phyloP scores from a whole-genome alignment of 2,797 vertebrate species.

The Xyrichtys novacula region DNA sequence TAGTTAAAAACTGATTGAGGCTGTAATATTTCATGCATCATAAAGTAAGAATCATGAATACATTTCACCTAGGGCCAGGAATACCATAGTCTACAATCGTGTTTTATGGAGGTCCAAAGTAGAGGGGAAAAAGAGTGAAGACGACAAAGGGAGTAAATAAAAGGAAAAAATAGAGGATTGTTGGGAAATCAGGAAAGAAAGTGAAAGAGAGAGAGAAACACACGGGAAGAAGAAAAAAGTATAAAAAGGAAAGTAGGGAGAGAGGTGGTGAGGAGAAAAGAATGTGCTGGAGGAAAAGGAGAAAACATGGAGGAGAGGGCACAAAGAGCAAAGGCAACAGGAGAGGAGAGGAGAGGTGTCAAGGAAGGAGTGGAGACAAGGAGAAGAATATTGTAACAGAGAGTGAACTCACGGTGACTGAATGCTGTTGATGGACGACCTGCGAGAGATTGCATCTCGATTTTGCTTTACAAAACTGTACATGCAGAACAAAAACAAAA shows the following conservation, averaged over 20 bases:
- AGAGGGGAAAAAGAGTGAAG: not conserved
- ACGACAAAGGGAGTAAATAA: not conserved
- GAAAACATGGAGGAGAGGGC: not conserved
- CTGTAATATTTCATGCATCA: not conserved
- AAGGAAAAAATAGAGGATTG: not conserved
- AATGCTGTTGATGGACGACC: constrained; percentile 99
- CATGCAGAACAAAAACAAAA: constrained; percentile 91
- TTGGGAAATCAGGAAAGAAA: not conserved
- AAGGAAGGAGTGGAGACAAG: constrained; percentile 16
- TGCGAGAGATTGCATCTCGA: constrained; percentile 97
- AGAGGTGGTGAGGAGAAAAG: not conserved
- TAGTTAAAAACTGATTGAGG: not conserved
- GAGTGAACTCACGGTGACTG: constrained; percentile 99
- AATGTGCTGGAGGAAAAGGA: not conserved
- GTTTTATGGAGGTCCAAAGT: constrained; percentile 17
- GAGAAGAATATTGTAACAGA: constrained; percentile 85
- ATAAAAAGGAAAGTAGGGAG: no score
- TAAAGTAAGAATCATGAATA: constrained; percentile 10
- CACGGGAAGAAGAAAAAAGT: not conserved
- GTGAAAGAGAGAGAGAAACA: not conserved
- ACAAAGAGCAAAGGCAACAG: not conserved
- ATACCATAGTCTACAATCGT: constrained; percentile 9
- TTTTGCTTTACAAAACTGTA: constrained; percentile 99
- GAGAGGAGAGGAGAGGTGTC: constrained; percentile 11
- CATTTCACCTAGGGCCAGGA: constrained; percentile 33